Evolutionary conservation across 2,888 invertebrate species (phyloP).

Genomic region (Philereme transversata): DNA sequence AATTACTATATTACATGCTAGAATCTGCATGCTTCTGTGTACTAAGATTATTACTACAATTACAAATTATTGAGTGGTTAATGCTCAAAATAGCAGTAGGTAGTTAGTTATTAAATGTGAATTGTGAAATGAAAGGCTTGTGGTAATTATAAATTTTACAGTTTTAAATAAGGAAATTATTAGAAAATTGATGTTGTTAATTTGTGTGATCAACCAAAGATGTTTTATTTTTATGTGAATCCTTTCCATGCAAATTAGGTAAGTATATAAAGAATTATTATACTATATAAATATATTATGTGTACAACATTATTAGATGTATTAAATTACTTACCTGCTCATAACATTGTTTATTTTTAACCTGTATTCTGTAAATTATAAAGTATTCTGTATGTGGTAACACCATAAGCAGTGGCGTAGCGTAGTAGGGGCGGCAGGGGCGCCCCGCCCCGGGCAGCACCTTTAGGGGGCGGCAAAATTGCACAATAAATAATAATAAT

Average conservation of each 20-base stretch:
- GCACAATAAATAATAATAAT: too few species aligned
- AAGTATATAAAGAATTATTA: constrained; percentile 63
- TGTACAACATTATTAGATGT: constrained; percentile 75
- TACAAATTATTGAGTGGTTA: constrained; percentile 51
- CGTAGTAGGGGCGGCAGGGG: too few species aligned
- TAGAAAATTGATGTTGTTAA: constrained; percentile 73
- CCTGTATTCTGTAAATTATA: not conserved
- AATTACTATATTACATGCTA: constrained; percentile 41
- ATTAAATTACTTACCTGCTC: constrained; percentile 80
- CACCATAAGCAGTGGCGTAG: too few species aligned
- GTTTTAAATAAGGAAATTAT: constrained; percentile 44
- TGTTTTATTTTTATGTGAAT: constrained; percentile 78
- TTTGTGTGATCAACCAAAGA: constrained; percentile 80
- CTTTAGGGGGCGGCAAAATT: too few species aligned
- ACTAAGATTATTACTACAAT: constrained; percentile 45
- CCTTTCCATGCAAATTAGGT: constrained; percentile 63
- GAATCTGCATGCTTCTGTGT: constrained; percentile 57
- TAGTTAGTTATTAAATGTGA: constrained; percentile 46
- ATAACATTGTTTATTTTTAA: constrained; percentile 47
- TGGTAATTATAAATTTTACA: constrained; percentile 57
- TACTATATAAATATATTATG: constrained; percentile 60
- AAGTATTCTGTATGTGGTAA: too few species aligned
- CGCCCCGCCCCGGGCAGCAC: too few species aligned
- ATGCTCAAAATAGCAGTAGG: constrained; percentile 63
- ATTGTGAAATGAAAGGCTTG: constrained; percentile 72